Conservation (phyloP, 2,888 invertebrate species). For the Drosophila longiperda region DNA sequence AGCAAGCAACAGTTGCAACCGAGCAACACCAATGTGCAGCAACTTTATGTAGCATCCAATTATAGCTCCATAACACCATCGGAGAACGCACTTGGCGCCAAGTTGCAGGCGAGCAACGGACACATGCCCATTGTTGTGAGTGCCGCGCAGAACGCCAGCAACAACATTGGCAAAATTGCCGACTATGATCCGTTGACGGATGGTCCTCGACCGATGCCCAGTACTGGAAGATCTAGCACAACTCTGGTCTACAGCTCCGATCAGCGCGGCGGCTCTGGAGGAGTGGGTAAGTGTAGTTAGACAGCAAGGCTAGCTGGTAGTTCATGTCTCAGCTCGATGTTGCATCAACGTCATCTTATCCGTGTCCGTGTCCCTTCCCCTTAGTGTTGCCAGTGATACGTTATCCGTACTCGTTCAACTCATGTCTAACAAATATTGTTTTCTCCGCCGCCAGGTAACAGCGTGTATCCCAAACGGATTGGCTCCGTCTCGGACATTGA, state of each 20-base stretch:
- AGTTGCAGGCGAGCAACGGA: slow-evolving; percentile 63
- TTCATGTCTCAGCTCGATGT: slow-evolving; percentile 65
- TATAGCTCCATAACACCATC: slow-evolving; percentile 74
- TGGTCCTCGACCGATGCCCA: slow-evolving; percentile 89
- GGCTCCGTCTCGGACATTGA: slow-evolving; percentile 98
- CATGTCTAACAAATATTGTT: not conserved
- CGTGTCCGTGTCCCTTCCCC: slow-evolving; percentile 21
- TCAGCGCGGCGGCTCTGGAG: slow-evolving; percentile 88
- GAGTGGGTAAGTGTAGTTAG: slow-evolving; percentile 84
- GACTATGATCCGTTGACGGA: slow-evolving; percentile 92
- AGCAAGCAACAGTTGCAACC: slow-evolving; percentile 62
- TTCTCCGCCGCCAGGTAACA: slow-evolving; percentile 76
- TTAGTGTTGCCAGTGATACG: not conserved
- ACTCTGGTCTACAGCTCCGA: slow-evolving; percentile 94
- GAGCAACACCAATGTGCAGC: slow-evolving; percentile 65
- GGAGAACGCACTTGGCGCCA: slow-evolving; percentile 59
- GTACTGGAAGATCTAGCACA: slow-evolving; percentile 91
- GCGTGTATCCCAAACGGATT: slow-evolving; percentile 88
- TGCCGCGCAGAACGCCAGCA: slow-evolving; percentile 40
- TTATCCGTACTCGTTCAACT: not conserved
- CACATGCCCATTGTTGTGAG: slow-evolving; percentile 44
- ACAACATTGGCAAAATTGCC: slow-evolving; percentile 90
- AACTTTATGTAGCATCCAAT: slow-evolving; percentile 73
- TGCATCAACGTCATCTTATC: slow-evolving; percentile 59
- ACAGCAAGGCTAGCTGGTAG: slow-evolving; percentile 62